A percentile compares a stretch with the other conserved stretches of the same genome.
Evolutionary conservation across 2,888 invertebrate species (phyloP).

Genomic region (Andrena praecox): DNA sequence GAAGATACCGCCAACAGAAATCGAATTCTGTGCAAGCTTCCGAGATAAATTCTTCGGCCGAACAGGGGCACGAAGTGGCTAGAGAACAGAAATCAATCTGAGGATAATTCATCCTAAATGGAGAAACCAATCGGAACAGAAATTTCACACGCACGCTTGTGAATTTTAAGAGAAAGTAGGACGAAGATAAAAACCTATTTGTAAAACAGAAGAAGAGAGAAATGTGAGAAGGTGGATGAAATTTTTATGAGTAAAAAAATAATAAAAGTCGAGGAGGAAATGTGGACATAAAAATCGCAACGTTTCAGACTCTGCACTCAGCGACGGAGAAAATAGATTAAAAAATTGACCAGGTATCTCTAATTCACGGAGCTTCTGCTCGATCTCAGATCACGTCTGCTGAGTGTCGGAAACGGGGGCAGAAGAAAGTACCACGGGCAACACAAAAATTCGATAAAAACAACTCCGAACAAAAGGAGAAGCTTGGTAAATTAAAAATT

Average conservation of each 20-base stretch:
- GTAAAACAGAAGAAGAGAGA: not conserved
- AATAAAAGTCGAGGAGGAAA: conserved; percentile 33
- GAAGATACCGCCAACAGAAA: too few species aligned
- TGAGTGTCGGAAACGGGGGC: conserved; percentile 7
- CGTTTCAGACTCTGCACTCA: conserved; percentile 11
- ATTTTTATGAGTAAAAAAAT: conserved; percentile 19
- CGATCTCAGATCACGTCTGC: conserved; percentile 45
- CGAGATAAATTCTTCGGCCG: too few species aligned
- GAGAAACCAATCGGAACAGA: too few species aligned
- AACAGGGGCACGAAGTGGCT: too few species aligned
- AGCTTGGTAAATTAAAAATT: not conserved
- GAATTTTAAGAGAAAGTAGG: too few species aligned
- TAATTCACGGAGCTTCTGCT: conserved; percentile 32
- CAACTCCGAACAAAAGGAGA: not conserved
- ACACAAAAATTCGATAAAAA: conserved; percentile 19
- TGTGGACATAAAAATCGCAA: conserved; percentile 28
- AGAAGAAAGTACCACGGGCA: not conserved
- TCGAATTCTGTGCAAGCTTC: too few species aligned
- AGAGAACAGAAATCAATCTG: too few species aligned
- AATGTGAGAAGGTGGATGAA: not conserved
- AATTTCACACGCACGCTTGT: too few species aligned
- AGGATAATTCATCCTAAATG: too few species aligned
- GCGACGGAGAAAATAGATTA: conserved; percentile 32
- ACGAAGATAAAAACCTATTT: too few species aligned
- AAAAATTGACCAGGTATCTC: conserved; percentile 39